A percentile compares a stretch with the other conserved stretches of the same genome.
Evolutionary conservation across 2,113 vertebrate genomes (phyloP).

Genomic region (Dendrocopos noguchii): DNA sequence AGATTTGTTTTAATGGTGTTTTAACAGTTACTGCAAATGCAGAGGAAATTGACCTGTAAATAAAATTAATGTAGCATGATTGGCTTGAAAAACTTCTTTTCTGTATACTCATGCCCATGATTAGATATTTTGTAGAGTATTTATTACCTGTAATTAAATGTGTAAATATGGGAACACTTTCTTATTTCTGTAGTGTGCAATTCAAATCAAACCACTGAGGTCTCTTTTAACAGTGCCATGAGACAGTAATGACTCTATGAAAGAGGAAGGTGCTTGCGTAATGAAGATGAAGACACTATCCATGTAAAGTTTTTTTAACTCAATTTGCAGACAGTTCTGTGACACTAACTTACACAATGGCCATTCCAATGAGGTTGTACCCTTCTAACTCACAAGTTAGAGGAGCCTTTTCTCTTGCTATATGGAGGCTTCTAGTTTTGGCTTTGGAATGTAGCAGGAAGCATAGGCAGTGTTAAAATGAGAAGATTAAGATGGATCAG

Average conservation of each 20-base stretch:
- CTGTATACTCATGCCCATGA: fast-evolving
- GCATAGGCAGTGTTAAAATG: not conserved
- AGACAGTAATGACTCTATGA: not conserved
- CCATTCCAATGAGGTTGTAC: not conserved
- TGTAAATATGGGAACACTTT: not conserved
- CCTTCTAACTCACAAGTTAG: not conserved
- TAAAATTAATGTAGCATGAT: not conserved
- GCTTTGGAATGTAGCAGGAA: not conserved
- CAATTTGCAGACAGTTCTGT: not conserved
- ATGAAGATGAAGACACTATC: not conserved
- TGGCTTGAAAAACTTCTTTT: not conserved
- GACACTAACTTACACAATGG: not conserved
- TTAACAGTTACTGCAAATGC: not conserved
- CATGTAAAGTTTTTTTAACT: not conserved
- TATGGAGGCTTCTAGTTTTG: not conserved
- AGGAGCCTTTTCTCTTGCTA: not conserved
- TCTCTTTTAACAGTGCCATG: not conserved
- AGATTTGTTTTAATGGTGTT: not conserved
- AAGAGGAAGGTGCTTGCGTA: not conserved
- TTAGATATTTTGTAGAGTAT: not conserved
- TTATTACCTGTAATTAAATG: not conserved
- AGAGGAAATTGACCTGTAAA: not conserved
- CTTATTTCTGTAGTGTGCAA: not conserved
- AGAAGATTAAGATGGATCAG: not conserved
- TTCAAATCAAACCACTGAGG: not conserved